Percentiles rank a stretch among this genome's conserved stretches.
Evolutionary conservation across 1,140 invertebrate genomes (phyloP).

Genomic region (Chrysoperla carnea): DNA sequence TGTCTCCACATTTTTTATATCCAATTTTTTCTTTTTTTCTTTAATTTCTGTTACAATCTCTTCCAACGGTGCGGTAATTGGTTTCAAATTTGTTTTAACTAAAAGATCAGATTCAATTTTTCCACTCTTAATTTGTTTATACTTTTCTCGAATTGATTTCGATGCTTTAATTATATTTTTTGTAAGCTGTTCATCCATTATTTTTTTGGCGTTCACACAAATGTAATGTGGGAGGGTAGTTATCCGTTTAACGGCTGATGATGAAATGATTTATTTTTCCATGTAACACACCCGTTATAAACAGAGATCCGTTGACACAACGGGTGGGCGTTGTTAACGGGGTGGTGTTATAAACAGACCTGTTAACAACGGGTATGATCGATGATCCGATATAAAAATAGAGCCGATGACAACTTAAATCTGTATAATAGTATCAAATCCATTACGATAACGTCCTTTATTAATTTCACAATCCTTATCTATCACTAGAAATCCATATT

Average conservation of each 20-base stretch:
- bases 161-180: conserved; percentile 2
- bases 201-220: too few species aligned
- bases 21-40: too few species aligned
- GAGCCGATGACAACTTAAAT: not conserved
- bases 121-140: conserved; percentile 2
- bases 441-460: conserved; percentile 6
- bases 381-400: too few species aligned
- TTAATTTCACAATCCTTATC: conserved; percentile 10
- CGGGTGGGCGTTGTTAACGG: too few species aligned
- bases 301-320: too few species aligned
- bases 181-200: too few species aligned
- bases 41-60: conserved; percentile 1
- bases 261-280: too few species aligned
- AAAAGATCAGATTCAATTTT: conserved; percentile 2
- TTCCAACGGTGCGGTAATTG: conserved; percentile 7
- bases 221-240: too few species aligned
- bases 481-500: conserved; percentile 8
- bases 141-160: conserved; percentile 4
- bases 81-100: conserved; percentile 8
- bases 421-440: conserved; percentile 2
- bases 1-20: too few species aligned
- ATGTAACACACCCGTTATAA: not conserved
- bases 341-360: not conserved
- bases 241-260: too few species aligned
- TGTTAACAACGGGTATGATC: not conserved